Base-by-base conservation (phyloP, 2,888 invertebrate genomes). In the Chouioia cunea region DNA sequence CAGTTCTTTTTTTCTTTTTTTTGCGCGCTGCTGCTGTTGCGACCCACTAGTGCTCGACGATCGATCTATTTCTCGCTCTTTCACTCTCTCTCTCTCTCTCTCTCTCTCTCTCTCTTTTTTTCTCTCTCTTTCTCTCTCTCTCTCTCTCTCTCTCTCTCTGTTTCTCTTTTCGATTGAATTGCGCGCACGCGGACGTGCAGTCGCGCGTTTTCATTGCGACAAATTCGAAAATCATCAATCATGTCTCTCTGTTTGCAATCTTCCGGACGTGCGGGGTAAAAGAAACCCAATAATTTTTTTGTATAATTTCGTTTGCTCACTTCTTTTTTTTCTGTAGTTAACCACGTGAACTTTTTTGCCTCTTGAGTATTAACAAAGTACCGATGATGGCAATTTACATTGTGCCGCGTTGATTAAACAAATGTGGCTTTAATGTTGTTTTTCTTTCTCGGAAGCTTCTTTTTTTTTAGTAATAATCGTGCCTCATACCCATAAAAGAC, bases 141-240 rank as follows among this genome's bases (percentile, higher is more conserved):
- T 43, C 15, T 43, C 43, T 16, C 43, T 57, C 59, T 2, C n/a
- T 47, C 46, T 44, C 59, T 62, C 22, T 18, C 50, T 63, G 65
- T 69, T 73, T 73, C 64, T 70, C 66, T 70, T 73, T 56, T 36
- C 59, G 66, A 70, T 73, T 66, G 63, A 73, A 73, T 73, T 66
- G 66, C 27, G 66, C 52, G 56, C 36, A 53, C 57, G 48, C 27
- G 48, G 23, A 18, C 44, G 53, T 43, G 44, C 23, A 36, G 2
- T 16, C 6, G 18, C 52, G 54, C 54, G 60, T 63, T 65, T 66
- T 66, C 70, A 70, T 59, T 36, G 47, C 54, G 66, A 73, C 58
- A 63, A 68, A 72, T 65, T 65, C 18, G 54, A 70, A 50, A 67
- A 73, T 70, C 67, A 73, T 70, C 67, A 70, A 70, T 73, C 70